Evolutionary conservation across 1,140 invertebrate genomes (phyloP).

Genomic region (Caenorhabditis elegans): DNA sequence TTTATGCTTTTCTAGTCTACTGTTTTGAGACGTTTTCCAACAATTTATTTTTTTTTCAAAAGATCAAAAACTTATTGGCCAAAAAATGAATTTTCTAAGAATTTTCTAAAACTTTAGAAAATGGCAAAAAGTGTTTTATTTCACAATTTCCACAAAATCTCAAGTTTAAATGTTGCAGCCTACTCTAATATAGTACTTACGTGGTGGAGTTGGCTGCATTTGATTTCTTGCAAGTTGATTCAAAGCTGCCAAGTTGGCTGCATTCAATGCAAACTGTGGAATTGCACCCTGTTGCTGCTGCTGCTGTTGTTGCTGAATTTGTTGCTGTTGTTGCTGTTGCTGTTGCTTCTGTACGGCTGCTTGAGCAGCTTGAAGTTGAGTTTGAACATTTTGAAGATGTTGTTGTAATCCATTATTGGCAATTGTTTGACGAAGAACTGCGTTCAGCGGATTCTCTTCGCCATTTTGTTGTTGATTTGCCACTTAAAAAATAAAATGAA

Average conservation of each 20-base stretch:
- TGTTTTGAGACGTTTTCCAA: no score
- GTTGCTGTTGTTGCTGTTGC: conserved; percentile 33
- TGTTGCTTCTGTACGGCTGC: neutral
- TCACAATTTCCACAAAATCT: no score
- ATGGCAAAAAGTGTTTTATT: no score
- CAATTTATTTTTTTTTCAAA: no score
- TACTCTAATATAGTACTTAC: no score
- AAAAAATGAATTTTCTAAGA: no score
- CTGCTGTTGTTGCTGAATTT: neutral
- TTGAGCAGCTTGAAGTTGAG: neutral
- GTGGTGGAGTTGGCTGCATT: neutral
- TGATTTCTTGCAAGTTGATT: conserved; percentile 36
- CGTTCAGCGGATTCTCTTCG: conserved; percentile 37
- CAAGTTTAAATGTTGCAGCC: no score
- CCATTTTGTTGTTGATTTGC: conserved; percentile 32
- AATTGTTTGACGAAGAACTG: conserved; percentile 36
- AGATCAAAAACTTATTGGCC: no score
- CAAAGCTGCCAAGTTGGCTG: conserved; percentile 38
- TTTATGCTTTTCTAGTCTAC: no score
- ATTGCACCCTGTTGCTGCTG: neutral
- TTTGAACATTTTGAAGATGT: conserved; percentile 13
- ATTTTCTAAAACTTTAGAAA: no score
- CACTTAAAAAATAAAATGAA: neutral
- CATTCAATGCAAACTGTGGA: conserved; percentile 38
- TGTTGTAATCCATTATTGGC: conserved; percentile 25